Evolutionary conservation across 2,797 vertebrate species (phyloP), one percentile per base, ranked within the genome.

Genomic region (Enteromius anoplus): DNA sequence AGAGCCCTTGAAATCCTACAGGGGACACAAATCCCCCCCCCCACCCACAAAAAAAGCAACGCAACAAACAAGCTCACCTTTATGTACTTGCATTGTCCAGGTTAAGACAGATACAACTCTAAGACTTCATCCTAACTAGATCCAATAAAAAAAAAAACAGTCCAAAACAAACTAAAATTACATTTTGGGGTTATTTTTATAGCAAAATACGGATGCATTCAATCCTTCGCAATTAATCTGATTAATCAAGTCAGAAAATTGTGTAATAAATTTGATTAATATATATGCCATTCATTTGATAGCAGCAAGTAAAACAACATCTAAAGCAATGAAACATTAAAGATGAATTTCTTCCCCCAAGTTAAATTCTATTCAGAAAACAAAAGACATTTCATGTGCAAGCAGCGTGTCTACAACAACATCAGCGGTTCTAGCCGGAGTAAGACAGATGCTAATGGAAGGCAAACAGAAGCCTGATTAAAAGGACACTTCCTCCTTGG

Each of bases 401-500:
- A 68, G 21, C 19, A 49, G 42, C n/a, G 62, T 14, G 65, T 69
- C 64, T 68, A 70, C 45, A 80, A 42, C 17, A 42, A 26, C 75
- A 60, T 60, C 17, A 23, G 40, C n/a, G 6, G 6, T 70, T 68
- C 75, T 86, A 86, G 37, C 23, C 21, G 17, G n/a, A 60, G 62
- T 55, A 75, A 42, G 81, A 77, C 64, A 49, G 91, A 94, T 92
- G 91, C 87, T 93, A 94, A 94, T 92, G 87, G 91, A 91, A 93
- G 93, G 90, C 91, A 91, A 93, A 91, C 88, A 92, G 91, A 92
- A 92, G 87, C 92, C 93, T 94, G 92, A 95, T 94, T 94, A 95
- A 94, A 95, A 92, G 93, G 92, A 94, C 94, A 93, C 90, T 91
- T 92, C 92, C 92, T 94, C 94, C 94, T 92, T 86, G 84, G 95